A percentile compares a stretch with the other conserved stretches of the same genome.
phyloP scores from a whole-genome alignment of 2,888 invertebrate species.

The Dicroscelio sp. region DNA sequence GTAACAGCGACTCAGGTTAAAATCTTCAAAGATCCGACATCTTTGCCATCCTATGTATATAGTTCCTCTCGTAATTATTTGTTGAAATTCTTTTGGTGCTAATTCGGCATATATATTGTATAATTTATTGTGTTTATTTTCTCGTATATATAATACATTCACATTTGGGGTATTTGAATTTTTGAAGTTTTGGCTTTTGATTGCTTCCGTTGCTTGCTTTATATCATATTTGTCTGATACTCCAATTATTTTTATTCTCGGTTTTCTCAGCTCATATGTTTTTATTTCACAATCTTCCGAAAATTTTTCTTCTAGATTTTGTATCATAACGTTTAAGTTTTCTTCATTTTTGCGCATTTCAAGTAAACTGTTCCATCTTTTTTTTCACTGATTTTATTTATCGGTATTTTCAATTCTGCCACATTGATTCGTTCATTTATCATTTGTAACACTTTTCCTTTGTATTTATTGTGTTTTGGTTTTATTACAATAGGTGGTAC shows the following conservation, averaged over 20 bases:
- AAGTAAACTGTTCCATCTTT: neutral
- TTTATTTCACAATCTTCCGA: conserved; percentile 7
- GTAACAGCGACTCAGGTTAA: conserved; percentile 17
- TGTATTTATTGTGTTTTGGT: neutral
- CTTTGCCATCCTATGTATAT: conserved; percentile 45
- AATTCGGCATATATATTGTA: conserved; percentile 18
- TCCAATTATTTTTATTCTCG: conserved; percentile 41
- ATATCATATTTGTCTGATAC: neutral
- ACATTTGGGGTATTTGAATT: neutral
- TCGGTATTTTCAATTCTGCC: neutral
- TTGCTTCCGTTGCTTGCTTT: neutral
- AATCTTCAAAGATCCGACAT: conserved; percentile 35
- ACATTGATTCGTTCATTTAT: neutral
- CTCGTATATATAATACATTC: conserved; percentile 5
- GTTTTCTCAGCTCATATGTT: conserved; percentile 18
- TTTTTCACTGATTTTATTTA: neutral
- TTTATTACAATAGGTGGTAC: neutral
- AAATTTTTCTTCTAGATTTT: neutral
- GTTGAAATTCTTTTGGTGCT: neutral
- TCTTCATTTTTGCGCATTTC: no score
- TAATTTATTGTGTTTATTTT: neutral
- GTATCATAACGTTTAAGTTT: no score
- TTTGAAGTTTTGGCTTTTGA: conserved; percentile 24
- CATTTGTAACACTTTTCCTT: neutral
- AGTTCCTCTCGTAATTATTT: neutral